Conservation (phyloP, 2,113 vertebrate genomes). For the Diadophis punctatus region DNA sequence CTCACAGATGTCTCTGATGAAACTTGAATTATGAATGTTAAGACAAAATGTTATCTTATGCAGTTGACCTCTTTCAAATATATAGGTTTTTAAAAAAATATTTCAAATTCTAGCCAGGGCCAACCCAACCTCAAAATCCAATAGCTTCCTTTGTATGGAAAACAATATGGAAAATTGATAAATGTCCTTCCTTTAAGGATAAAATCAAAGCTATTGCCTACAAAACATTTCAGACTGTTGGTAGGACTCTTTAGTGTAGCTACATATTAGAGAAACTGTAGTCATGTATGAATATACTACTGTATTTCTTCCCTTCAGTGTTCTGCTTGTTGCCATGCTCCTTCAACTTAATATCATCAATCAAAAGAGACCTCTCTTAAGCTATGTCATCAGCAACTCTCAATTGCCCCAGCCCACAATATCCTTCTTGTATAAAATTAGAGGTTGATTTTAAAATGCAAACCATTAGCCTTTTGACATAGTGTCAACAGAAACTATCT, state of each 20-base stretch:
- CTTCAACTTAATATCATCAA: not conserved
- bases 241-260: not conserved
- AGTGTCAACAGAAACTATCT: not conserved
- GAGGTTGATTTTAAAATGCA: not conserved
- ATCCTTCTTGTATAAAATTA: not conserved
- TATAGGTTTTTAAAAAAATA: not conserved
- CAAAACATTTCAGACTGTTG: not conserved
- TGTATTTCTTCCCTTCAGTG: not conserved
- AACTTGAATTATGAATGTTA: not conserved
- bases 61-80: not conserved
- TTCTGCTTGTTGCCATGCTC: not conserved
- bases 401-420: not conserved
- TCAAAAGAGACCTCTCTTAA: not conserved
- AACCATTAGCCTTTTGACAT: not conserved
- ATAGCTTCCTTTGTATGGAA: not conserved
- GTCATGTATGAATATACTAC: not conserved
- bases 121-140: not conserved
- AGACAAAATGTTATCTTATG: not conserved
- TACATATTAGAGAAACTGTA: no score
- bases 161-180: not conserved
- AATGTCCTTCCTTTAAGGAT: not conserved
- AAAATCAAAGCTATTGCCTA: not conserved
- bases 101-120: not conserved
- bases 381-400: not conserved
- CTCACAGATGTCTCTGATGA: not conserved